A percentile compares a stretch with the other conserved stretches of the same genome.
phyloP scores from a whole-genome alignment of 2,797 vertebrate genomes.

The Helarctos malayanus region DNA sequence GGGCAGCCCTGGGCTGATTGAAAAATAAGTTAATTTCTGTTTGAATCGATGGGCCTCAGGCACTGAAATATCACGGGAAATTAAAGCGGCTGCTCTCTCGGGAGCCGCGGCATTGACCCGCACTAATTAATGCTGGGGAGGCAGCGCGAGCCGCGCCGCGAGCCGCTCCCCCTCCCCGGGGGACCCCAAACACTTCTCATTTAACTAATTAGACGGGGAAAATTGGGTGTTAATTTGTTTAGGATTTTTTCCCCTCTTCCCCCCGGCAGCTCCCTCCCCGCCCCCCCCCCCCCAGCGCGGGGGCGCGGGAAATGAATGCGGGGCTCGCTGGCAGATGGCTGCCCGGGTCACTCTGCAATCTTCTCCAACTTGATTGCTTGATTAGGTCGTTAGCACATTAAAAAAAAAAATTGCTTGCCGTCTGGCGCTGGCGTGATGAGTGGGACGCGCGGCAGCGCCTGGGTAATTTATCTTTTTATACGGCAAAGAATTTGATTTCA shows the following conservation, averaged over 20 bases:
- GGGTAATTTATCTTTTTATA: slow-evolving; percentile 93
- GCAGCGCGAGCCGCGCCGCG: slow-evolving; percentile 91
- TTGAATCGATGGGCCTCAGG: slow-evolving; percentile 99
- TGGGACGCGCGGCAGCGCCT: slow-evolving; percentile 94
- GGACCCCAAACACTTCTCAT: slow-evolving; percentile 94
- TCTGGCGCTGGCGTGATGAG: slow-evolving; percentile 96
- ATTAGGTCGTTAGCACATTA: slow-evolving; percentile 99
- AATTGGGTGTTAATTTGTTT: slow-evolving; percentile 99
- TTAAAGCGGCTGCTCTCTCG: slow-evolving; percentile 98
- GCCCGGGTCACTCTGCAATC: slow-evolving; percentile 98
- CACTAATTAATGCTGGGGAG: slow-evolving; percentile 99
- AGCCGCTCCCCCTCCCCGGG: slow-evolving; percentile 87
- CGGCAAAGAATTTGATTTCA: slow-evolving; percentile 91
- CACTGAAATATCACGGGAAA: slow-evolving; percentile 99
- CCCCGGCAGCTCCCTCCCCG: slow-evolving; percentile 76
- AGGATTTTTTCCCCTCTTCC: slow-evolving; percentile 88
- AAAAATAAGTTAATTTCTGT: slow-evolving; percentile 99
- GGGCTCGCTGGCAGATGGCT: slow-evolving; percentile 97
- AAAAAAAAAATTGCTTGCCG: slow-evolving; percentile 97
- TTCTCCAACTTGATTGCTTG: slow-evolving; percentile 98
- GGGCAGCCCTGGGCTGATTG: slow-evolving; percentile 98
- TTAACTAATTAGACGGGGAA: slow-evolving; percentile 99
- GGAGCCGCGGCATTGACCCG: slow-evolving; percentile 97
- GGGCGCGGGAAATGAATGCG: slow-evolving; percentile 93
- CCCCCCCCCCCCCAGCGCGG: slow-evolving; percentile 68